Conservation (phyloP, 2,113 vertebrate species). For the Scolopax mira region DNA sequence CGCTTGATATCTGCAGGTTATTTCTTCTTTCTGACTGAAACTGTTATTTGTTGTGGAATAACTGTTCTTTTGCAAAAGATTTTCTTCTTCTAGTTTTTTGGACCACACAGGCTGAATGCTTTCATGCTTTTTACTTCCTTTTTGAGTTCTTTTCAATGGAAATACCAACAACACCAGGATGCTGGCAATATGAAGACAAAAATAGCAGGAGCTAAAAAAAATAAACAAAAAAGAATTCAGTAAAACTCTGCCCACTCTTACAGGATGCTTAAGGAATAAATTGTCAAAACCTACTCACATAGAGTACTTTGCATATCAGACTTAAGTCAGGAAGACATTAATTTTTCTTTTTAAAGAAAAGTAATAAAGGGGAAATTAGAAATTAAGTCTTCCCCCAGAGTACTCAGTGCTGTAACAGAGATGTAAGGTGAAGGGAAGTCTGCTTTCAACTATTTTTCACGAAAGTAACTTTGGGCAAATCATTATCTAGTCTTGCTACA, state of each 20-base stretch:
- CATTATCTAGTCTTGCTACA: not conserved
- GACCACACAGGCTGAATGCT: slow-evolving; percentile 20
- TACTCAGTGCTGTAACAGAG: not conserved
- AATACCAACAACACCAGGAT: slow-evolving; percentile 83
- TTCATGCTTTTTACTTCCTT: slow-evolving; percentile 73
- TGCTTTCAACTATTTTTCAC: not conserved
- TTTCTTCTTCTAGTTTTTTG: slow-evolving; percentile 63
- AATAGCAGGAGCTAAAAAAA: slow-evolving; percentile 89
- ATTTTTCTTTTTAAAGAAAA: not conserved
- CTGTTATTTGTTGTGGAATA: slow-evolving; percentile 82
- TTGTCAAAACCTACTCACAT: not conserved
- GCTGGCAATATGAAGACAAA: slow-evolving; percentile 85
- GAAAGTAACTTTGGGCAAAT: not conserved
- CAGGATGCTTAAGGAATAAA: not conserved
- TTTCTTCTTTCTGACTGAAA: slow-evolving; percentile 84
- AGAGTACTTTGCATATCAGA: not conserved
- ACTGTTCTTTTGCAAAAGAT: slow-evolving; percentile 72
- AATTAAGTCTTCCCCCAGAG: not conserved
- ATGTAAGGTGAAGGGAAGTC: not conserved
- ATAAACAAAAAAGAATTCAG: not conserved
- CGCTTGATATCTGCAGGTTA: slow-evolving; percentile 77
- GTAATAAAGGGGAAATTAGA: not conserved
- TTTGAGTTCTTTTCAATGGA: slow-evolving; percentile 81
- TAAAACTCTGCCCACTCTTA: not conserved
- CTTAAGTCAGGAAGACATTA: not conserved